These are phyloP conservation scores for Enteromius argenteus DNA, from an alignment of 2,797 vertebrate genomes.

Conservation along the genomic window DNA sequence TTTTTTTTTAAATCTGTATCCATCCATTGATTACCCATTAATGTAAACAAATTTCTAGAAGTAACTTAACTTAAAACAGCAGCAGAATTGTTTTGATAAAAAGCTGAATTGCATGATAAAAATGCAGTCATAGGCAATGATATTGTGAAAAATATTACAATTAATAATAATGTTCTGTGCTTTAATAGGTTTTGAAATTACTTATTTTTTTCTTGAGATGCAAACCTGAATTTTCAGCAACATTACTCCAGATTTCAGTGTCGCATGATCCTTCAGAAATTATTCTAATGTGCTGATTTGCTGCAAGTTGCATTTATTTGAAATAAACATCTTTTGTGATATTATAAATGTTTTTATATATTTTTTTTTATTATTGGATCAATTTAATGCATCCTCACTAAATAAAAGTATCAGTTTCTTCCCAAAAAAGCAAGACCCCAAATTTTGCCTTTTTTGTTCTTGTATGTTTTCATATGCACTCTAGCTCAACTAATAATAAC, in stretches of 20 bases:
- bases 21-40: too few species aligned
- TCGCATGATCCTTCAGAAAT: neutral
- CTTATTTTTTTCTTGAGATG: neutral
- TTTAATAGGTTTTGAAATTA: neutral
- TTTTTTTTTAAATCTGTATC: neutral
- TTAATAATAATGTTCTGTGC: neutral
- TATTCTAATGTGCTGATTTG: neutral
- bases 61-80: neutral
- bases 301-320: neutral
- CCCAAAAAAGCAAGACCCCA: neutral
- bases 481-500: neutral
- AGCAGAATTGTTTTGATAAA: neutral
- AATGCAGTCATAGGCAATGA: neutral
- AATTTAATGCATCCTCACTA: neutral
- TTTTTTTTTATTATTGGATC: neutral
- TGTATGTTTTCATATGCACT: neutral
- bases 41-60: neutral
- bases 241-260: neutral
- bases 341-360: neutral
- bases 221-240: neutral
- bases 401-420: neutral
- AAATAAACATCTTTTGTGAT: neutral
- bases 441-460: neutral
- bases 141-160: neutral
- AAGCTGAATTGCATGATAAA: neutral